Percentiles rank a stretch among this genome's conserved stretches.
Evolutionary conservation across 2,113 vertebrate species (phyloP).

Genomic region (Columba janthina): DNA sequence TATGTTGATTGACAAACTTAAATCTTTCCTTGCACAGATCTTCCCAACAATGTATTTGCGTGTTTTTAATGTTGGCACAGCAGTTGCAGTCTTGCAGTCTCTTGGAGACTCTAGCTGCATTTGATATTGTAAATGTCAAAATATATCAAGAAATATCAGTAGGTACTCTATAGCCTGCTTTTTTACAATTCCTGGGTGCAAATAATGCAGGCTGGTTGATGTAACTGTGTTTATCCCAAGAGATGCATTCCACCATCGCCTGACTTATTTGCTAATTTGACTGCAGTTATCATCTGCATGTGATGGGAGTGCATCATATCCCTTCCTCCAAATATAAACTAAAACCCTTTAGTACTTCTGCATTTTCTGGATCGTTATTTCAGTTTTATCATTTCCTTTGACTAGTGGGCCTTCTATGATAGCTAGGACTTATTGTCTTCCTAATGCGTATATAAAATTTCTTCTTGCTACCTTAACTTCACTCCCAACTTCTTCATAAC

Average conservation of each 20-base stretch:
- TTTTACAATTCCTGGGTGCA: neutral
- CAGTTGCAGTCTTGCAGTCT: neutral
- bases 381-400: neutral
- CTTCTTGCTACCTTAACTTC: neutral
- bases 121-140: neutral
- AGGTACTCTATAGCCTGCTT: neutral
- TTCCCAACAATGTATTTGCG: neutral
- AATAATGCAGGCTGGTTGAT: neutral
- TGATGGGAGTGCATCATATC: neutral
- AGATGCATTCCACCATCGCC: neutral
- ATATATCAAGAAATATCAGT: neutral
- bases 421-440: neutral
- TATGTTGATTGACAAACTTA: neutral
- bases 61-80: neutral
- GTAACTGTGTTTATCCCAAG: neutral
- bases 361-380: neutral
- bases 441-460: neutral
- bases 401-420: neutral
- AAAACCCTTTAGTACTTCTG: slow-evolving; percentile 9
- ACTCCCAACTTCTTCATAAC: neutral
- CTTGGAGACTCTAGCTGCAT: neutral
- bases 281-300: slow-evolving; percentile 23
- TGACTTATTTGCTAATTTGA: slow-evolving; percentile 13
- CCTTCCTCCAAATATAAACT: slow-evolving; percentile 13
- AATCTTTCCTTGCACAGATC: neutral